Conservation (phyloP, 2,113 vertebrate genomes). For the Neoarius graeffei region DNA sequence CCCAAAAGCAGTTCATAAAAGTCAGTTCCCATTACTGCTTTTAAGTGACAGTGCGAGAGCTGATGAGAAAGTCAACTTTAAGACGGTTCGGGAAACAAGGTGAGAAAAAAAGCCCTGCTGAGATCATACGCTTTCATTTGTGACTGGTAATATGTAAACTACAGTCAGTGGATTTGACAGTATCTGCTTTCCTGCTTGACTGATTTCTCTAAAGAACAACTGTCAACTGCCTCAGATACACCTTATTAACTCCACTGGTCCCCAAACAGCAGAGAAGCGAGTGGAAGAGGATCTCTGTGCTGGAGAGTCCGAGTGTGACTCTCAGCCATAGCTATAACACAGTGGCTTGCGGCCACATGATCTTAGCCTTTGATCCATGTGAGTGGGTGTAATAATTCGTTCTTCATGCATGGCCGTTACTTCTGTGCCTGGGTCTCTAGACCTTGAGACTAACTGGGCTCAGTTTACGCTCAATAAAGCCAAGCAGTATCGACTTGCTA, state of each 20-base stretch:
- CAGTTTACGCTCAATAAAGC: constrained; percentile 62
- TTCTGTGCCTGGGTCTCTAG: constrained; percentile 63
- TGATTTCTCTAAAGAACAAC: constrained; percentile 51
- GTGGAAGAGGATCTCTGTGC: constrained; percentile 35
- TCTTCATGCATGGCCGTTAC: constrained; percentile 56
- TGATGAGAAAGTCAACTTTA: constrained; percentile 41
- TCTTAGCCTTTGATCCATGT: constrained; percentile 60
- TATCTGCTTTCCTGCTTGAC: constrained; percentile 49
- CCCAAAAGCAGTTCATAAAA: constrained; percentile 60
- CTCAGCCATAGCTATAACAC: constrained; percentile 31
- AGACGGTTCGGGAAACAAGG: constrained; percentile 29
- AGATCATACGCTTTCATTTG: constrained; percentile 37
- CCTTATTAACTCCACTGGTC: constrained; percentile 55
- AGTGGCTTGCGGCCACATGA: constrained; percentile 58
- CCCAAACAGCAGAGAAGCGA: constrained; percentile 40
- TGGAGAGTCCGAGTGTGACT: constrained; percentile 48
- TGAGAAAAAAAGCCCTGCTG: constrained; percentile 4
- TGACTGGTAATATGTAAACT: constrained; percentile 47
- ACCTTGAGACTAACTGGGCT: constrained; percentile 59
- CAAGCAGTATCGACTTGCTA: constrained; percentile 59
- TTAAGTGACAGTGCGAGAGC: constrained; percentile 39
- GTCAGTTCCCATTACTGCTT: constrained; percentile 51
- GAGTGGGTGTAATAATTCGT: constrained; percentile 57
- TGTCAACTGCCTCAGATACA: constrained; percentile 53
- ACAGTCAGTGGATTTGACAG: constrained; percentile 45